Base-by-base conservation (phyloP, 2,797 vertebrate species). In the Eulemur albifrons region DNA sequence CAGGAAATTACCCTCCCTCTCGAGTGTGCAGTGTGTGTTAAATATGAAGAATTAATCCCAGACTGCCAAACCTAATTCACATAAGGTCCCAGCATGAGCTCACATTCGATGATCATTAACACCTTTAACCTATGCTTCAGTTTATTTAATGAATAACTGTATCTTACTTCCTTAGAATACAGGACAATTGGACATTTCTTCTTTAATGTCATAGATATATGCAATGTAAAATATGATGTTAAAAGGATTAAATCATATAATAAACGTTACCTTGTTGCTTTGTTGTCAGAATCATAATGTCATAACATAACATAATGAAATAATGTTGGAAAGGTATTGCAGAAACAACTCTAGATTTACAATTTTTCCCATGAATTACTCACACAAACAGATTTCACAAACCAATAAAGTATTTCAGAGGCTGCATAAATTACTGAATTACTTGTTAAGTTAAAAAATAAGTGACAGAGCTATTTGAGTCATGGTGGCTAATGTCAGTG, bases 391-490 rank as follows among this genome's bases (percentile, higher is more conserved):
- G 65, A 54, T 96, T 98, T 96, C 88, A 54, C 40, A 82, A 97
- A 98, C 95, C 79, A 97, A 95, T 88, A 98, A 97, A 97, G 40
- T 73, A 93, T 95, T 96, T 94, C 80, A 12, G 18, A 70, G 79
- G 45, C 88, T 97, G 40, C 90, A 73, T n/a, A 81, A 96, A 98
- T 97, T 97, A 97, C 23, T 94, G 97, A 98, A 97, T 97, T 97
- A 94, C 54, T 79, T 96, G 85, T 88, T 97, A 96, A 97, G 96
- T 88, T 76, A 92, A 97, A 97, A 94, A 97, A 97, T 97, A 97
- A 97, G 27, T 94, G 75, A 63, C 82, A 94, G 79, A 96, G 63
- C 72, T 97, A 96, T 97, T 52, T 93, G 86, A 83, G 72, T 87
- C 93, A 83, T 85, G 48, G 20, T 95, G 57, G 95, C 97, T 83